phyloP scores from a whole-genome alignment of 2,113 vertebrate genomes.

The Peromyscus californicus region DNA sequence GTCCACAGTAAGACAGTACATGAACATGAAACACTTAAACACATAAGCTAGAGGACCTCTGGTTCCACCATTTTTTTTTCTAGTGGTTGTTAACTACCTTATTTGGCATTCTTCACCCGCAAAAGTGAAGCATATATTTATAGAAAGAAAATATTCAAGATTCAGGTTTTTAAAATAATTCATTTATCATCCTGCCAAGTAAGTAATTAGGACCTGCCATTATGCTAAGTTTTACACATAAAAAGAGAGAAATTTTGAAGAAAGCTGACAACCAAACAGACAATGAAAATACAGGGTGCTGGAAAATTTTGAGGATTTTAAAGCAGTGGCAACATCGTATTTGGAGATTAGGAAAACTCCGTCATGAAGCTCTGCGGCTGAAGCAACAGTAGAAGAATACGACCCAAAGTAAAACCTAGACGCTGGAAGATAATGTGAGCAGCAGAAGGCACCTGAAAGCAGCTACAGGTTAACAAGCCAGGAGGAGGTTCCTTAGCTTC shows the following conservation, averaged over 20 bases:
- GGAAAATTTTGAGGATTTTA: background rate
- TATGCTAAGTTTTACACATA: background rate
- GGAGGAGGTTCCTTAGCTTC: background rate
- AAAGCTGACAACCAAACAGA: conserved; percentile 4
- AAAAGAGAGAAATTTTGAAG: background rate
- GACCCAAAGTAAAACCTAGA: background rate
- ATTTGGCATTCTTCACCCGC: background rate
- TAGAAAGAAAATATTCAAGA: conserved; percentile 39
- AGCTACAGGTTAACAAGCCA: background rate
- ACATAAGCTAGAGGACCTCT: background rate
- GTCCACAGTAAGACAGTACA: background rate
- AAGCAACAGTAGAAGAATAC: conserved; percentile 25
- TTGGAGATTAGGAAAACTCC: background rate
- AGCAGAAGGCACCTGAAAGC: background rate
- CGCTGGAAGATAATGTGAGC: background rate
- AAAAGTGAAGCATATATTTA: background rate
- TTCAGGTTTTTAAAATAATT: conserved; percentile 49
- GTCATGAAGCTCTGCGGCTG: background rate
- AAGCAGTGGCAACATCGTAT: background rate
- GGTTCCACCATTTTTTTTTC: background rate
- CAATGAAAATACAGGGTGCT: conserved; percentile 15
- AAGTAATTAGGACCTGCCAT: conserved; percentile 55
- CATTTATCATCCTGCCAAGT: background rate
- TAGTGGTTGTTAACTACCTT: background rate
- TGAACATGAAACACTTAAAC: background rate